phyloP scores from a whole-genome alignment of 1,140 invertebrate species.

The Cydia strobilella region DNA sequence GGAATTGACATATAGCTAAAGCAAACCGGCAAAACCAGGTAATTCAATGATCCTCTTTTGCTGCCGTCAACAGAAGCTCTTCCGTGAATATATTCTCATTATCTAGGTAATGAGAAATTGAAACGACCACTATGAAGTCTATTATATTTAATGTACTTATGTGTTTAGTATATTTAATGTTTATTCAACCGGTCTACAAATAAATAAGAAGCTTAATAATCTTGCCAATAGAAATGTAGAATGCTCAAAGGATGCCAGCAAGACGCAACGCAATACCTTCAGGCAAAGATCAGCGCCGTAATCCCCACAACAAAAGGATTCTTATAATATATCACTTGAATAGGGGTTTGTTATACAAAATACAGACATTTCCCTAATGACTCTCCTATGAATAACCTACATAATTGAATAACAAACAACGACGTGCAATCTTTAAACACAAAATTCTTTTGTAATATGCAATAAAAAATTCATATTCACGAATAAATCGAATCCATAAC shows the following conservation, averaged over 20 bases:
- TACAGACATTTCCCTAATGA: background rate
- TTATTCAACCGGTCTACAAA: background rate
- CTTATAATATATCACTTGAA: constrained; percentile 24
- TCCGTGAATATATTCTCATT: background rate
- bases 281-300: constrained; percentile 6
- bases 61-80: background rate
- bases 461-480: background rate
- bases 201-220: background rate
- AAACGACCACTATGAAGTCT: background rate
- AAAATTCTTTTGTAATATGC: constrained; percentile 3
- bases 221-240: background rate
- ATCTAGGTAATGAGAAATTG: background rate
- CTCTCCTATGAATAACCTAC: constrained; percentile 10
- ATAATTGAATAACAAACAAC: background rate
- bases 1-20: background rate
- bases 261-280: background rate
- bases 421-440: constrained; percentile 11
- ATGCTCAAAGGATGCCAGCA: background rate
- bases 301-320: constrained; percentile 29
- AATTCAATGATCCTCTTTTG: background rate
- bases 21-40: background rate
- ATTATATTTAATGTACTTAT: too few species aligned
- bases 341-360: constrained; percentile 29
- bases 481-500: background rate
- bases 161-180: constrained; percentile 2